Base-by-base conservation (phyloP, 2,113 vertebrate species). In the Phasianus colchicus region DNA sequence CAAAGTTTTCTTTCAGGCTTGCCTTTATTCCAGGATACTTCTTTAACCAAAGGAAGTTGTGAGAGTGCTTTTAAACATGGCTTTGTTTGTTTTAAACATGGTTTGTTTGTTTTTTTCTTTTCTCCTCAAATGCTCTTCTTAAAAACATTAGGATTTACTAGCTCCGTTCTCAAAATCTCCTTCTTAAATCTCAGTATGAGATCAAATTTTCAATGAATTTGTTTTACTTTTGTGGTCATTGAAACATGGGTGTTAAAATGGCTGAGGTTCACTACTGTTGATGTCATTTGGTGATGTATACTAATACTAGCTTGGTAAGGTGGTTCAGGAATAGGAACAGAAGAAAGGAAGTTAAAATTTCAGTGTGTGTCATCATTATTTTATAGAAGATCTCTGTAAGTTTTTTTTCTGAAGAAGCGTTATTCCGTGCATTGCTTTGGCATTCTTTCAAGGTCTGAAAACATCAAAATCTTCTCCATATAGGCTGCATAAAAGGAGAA, bases 171-270 rank as follows among this genome's bases (percentile, higher is more conserved):
- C 54, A 79, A 89, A 43, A 65, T 85, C 29, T 32, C 18, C 47
- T 88, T 43, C 54, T 90, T 90, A 72, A 55, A 83, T 76, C 74
- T 87, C 66, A 75, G n/a, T 38, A 18, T 60, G 67, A 69, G 15
- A 61, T 52, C 48, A 73, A 11, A 69, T 80, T 45, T 80, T 91
- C 61, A 67, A 50, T 78, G 36, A 78, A 71, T 64, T 83, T 77
- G 6, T 83, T 89, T 78, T 55, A 55, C 34, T 85, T 80, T 20
- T 60, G 38, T 30, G n/a, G n/a, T 84, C 65, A 84, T 25, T 69
- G 75, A 60, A 65, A 76, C 32, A 54, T 32, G 13, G 1, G 47
- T 67, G 74, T 87, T 94, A 82, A 91, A 87, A 94, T 89, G 71
- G 25, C 30, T 85, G 71, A 91, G 75, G 75, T 72, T 95, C 40